These are phyloP conservation scores for Sparidentex hasta DNA, from an alignment of 2,797 vertebrate species.

Conservation along the genomic window DNA sequence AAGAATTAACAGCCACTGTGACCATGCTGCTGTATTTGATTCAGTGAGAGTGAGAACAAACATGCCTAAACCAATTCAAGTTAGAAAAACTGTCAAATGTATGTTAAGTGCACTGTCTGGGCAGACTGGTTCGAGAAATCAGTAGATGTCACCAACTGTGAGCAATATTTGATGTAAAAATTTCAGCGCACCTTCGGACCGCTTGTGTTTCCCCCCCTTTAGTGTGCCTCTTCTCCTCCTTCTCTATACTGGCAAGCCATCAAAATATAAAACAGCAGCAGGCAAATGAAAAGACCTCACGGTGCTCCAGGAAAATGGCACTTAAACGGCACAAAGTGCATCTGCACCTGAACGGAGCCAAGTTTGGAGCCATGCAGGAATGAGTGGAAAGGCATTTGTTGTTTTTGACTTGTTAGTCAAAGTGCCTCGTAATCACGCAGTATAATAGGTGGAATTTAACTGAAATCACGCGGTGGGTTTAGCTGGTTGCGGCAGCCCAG, in stretches of 20 bases:
- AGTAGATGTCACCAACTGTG: background rate
- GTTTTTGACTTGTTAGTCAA: background rate
- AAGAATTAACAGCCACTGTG: too few relatives aligned
- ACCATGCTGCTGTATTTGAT: too few relatives aligned
- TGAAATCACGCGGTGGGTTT: background rate
- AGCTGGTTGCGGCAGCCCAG: background rate
- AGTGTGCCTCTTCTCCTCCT: background rate
- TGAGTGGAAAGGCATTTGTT: background rate
- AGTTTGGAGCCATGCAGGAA: background rate
- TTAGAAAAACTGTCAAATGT: background rate
- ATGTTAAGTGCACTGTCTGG: background rate
- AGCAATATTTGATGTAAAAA: background rate
- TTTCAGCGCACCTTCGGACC: background rate
- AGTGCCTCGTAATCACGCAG: conserved; percentile 4
- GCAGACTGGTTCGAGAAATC: background rate
- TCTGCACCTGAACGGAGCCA: background rate
- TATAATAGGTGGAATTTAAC: background rate
- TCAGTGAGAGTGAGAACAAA: too few relatives aligned
- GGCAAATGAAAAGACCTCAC: background rate
- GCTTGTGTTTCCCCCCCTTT: too few relatives aligned
- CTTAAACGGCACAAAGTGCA: background rate
- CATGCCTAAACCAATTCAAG: background rate
- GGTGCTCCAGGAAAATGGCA: conserved; percentile 13
- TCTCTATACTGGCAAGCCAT: background rate
- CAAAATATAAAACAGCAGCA: conserved; percentile 13